Conservation (phyloP, 2,113 vertebrate genomes). For the Vidua chalybeata region DNA sequence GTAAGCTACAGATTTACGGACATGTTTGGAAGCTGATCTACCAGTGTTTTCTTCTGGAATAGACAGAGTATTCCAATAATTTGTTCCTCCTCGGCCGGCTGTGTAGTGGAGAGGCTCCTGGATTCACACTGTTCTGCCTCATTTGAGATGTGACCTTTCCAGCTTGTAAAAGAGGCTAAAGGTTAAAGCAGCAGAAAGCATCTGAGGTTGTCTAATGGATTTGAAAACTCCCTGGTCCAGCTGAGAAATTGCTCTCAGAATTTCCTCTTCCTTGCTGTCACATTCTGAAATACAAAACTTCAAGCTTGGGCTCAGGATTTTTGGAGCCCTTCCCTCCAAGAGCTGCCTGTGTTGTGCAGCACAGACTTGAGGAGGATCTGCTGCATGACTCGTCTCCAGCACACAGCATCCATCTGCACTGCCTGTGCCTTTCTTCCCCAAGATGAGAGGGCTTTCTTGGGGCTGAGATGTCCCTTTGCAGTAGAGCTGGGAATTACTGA, state of each 20-base stretch:
- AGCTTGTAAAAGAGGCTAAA: too few relatives aligned
- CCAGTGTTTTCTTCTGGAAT: too few relatives aligned
- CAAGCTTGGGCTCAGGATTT: not conserved
- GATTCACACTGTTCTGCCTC: too few relatives aligned
- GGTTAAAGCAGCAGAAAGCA: not conserved
- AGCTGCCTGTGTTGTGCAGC: not conserved
- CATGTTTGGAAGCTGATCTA: too few relatives aligned
- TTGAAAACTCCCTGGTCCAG: not conserved
- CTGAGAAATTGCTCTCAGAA: not conserved
- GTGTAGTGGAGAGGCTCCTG: too few relatives aligned
- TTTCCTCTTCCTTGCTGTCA: not conserved
- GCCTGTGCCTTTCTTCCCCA: not conserved
- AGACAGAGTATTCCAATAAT: too few relatives aligned
- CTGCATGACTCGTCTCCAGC: not conserved
- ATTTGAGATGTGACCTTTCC: too few relatives aligned
- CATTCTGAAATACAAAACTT: not conserved
- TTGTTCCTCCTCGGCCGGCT: too few relatives aligned
- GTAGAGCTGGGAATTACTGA: constrained; percentile 28
- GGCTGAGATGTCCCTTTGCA: not conserved
- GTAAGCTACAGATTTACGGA: too few relatives aligned
- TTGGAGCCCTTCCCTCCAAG: not conserved
- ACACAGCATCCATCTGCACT: not conserved
- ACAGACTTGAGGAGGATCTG: not conserved
- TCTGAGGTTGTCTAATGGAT: not conserved
- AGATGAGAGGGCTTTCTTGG: not conserved